phyloP scores from a whole-genome alignment of 2,797 vertebrate genomes.

The Oreochromis mossambicus region DNA sequence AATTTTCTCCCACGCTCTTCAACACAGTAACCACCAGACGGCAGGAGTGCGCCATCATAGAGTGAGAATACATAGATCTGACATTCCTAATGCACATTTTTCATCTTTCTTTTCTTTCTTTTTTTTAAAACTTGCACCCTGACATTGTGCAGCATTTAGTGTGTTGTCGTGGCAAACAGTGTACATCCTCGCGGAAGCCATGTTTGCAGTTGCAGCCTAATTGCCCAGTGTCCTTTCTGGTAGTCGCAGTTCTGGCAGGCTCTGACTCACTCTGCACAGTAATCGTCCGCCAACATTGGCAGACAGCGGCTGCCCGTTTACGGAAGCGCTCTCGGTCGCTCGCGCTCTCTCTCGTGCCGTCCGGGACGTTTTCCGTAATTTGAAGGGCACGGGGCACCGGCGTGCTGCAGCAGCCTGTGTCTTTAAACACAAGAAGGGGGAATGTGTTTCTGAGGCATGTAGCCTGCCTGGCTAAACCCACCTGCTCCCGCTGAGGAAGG shows the following conservation, averaged over 20 bases:
- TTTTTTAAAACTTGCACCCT: background rate
- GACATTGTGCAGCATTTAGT: too few relatives aligned
- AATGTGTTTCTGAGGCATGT: conserved; percentile 28
- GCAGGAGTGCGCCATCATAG: conserved; percentile 11
- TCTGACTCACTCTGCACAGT: background rate
- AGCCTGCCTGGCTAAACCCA: conserved; percentile 6
- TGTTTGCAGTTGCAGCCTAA: background rate
- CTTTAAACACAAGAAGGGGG: conserved; percentile 1
- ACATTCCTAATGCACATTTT: background rate
- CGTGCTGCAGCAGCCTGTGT: conserved; percentile 4
- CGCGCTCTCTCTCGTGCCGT: background rate
- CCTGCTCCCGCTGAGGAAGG: conserved; percentile 28
- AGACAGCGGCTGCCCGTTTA: conserved; percentile 14
- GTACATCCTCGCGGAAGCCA: background rate
- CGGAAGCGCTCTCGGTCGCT: conserved; percentile 31
- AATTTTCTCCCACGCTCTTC: background rate
- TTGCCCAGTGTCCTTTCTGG: background rate
- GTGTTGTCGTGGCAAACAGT: background rate
- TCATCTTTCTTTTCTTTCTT: background rate
- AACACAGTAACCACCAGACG: conserved; percentile 7
- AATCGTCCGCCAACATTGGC: background rate
- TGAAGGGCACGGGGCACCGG: conserved; percentile 48
- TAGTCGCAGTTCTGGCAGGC: conserved; percentile 5
- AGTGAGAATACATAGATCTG: conserved; percentile 1
- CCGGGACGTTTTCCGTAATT: conserved; percentile 2